These are phyloP conservation scores for Perccottus glenii DNA, from an alignment of 2,113 vertebrate species.

Conservation along the genomic window DNA sequence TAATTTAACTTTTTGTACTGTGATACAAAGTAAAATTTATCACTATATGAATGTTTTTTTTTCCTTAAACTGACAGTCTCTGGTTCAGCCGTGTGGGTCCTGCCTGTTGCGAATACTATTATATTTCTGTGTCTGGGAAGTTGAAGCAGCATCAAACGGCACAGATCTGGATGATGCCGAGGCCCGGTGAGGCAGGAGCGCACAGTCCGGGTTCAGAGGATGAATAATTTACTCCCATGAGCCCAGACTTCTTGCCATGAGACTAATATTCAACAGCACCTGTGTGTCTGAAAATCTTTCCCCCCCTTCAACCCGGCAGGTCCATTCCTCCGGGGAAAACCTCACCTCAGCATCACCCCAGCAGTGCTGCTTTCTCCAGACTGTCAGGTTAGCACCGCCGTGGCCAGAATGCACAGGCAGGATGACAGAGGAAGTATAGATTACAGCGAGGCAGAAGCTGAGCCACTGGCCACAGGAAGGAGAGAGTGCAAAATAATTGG, in stretches of 20 bases:
- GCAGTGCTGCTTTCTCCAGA: slow-evolving; percentile 45
- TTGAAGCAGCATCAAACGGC: slow-evolving; percentile 54
- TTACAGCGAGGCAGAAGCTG: slow-evolving; percentile 15
- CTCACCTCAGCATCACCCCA: slow-evolving; percentile 43
- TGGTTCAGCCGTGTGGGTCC: slow-evolving; percentile 6
- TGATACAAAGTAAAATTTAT: no score
- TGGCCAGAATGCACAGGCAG: slow-evolving; percentile 10
- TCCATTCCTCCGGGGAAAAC: slow-evolving; percentile 39
- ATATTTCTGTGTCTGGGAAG: slow-evolving; percentile 26
- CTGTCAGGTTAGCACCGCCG: slow-evolving; percentile 28
- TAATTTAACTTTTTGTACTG: no score
- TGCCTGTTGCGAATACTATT: slow-evolving; percentile 25
- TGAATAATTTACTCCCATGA: slow-evolving; percentile 73
- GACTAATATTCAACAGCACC: slow-evolving; percentile 71
- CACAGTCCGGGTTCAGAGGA: slow-evolving; percentile 46
- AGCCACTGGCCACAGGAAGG: background rate
- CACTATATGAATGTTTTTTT: no score
- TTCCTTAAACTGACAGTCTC: background rate
- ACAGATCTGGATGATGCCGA: slow-evolving; percentile 22
- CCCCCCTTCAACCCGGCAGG: slow-evolving; percentile 36
- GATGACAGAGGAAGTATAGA: slow-evolving; percentile 25
- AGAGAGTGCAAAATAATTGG: background rate
- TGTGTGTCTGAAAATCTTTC: slow-evolving; percentile 52
- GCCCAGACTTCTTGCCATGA: slow-evolving; percentile 51
- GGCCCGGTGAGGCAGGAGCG: slow-evolving; percentile 44